These are phyloP conservation scores for Hippolais icterina DNA, from an alignment of 2,113 vertebrate genomes.

Conservation along the genomic window DNA sequence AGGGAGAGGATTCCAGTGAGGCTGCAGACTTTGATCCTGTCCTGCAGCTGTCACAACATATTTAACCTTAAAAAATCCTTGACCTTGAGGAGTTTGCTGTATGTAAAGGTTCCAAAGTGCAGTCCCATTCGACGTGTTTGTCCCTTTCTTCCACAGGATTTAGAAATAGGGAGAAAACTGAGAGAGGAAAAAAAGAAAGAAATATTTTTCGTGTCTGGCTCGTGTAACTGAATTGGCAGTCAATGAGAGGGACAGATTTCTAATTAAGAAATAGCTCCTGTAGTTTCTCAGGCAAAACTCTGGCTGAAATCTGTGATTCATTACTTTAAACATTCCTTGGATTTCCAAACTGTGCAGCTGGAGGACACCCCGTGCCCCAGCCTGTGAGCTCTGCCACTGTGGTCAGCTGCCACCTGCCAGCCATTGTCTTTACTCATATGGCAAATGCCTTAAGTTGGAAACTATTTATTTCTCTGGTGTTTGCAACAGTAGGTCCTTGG, in stretches of 20 bases:
- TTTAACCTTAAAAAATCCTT: neutral
- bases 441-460: neutral
- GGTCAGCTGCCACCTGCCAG: neutral
- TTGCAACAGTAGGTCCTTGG: neutral
- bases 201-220: neutral
- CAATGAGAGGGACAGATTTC: slow-evolving; percentile 28
- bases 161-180: neutral
- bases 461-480: neutral
- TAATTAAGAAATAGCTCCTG: slow-evolving; percentile 33
- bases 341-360: slow-evolving; percentile 32
- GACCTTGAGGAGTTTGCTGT: neutral
- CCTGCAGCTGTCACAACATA: neutral
- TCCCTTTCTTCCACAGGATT: neutral
- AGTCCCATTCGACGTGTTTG: neutral
- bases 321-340: slow-evolving; percentile 32
- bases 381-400: neutral
- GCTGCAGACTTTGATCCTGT: neutral
- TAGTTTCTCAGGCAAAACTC: slow-evolving; percentile 41
- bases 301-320: slow-evolving; percentile 9
- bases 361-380: neutral
- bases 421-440: neutral
- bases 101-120: neutral
- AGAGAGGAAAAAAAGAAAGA: neutral
- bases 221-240: slow-evolving; percentile 31
- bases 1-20: neutral